Conservation (phyloP, 2,797 vertebrate genomes). For the Serranus cabrilla region DNA sequence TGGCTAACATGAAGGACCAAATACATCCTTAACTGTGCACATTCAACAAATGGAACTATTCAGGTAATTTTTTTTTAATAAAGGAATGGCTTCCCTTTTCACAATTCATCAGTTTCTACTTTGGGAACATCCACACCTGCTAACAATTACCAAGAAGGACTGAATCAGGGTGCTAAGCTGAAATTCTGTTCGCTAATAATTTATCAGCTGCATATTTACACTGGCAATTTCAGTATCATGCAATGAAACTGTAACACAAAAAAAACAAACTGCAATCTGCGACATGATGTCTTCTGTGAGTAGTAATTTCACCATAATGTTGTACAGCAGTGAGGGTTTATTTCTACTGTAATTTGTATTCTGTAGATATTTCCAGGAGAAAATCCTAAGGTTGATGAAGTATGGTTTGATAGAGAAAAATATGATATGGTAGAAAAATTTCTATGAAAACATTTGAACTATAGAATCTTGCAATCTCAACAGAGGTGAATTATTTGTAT, state of each 20-base stretch:
- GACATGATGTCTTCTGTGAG: not conserved
- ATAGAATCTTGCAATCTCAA: not conserved
- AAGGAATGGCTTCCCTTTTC: conserved; percentile 13
- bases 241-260: not conserved
- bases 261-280: not conserved
- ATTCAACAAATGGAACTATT: conserved; percentile 17
- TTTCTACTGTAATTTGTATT: not conserved
- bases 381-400: not conserved
- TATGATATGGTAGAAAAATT: not conserved
- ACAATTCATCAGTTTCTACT: conserved; percentile 52
- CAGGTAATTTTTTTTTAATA: not conserved
- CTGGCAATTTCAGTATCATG: not conserved
- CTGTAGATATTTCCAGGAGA: not conserved
- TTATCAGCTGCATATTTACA: not conserved
- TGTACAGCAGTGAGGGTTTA: not conserved
- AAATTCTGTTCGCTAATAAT: conserved; percentile 10
- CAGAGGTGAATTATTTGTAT: too few species aligned
- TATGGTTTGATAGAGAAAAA: not conserved
- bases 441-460: not conserved
- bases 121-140: conserved; percentile 52
- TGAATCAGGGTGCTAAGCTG: conserved; percentile 32
- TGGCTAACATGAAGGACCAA: not conserved
- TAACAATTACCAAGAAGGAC: conserved; percentile 53
- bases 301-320: not conserved
- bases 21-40: not conserved